Evolutionary conservation across 2,888 invertebrate genomes (phyloP).

Genomic region (Acleris laterana): DNA sequence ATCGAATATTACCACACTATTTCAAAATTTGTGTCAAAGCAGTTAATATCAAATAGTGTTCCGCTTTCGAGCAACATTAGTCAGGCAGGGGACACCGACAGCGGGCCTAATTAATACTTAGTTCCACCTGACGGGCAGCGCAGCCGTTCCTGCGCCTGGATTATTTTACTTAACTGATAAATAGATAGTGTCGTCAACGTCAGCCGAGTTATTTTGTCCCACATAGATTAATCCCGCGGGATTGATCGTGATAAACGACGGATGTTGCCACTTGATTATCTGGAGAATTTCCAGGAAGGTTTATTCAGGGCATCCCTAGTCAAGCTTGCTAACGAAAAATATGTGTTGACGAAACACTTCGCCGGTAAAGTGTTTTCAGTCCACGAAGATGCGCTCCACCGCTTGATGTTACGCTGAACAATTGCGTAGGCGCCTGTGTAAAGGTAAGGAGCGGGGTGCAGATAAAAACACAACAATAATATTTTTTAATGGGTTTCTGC

Average conservation of each 20-base stretch:
- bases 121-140: constrained; percentile 31
- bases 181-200: constrained; percentile 24
- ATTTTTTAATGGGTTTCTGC: too few relatives aligned
- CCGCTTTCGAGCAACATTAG: constrained; percentile 21
- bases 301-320: not conserved
- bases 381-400: too few relatives aligned
- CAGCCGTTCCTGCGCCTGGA: constrained; percentile 27
- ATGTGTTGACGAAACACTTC: too few relatives aligned
- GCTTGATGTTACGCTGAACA: too few relatives aligned
- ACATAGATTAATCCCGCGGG: constrained; percentile 22
- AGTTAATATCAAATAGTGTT: constrained; percentile 9
- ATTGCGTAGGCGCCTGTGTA: too few relatives aligned
- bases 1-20: constrained; percentile 6
- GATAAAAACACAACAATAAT: too few relatives aligned
- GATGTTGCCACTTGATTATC: not conserved
- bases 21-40: constrained; percentile 10
- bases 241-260: constrained; percentile 19
- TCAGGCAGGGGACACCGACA: constrained; percentile 10
- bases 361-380: too few relatives aligned
- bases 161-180: constrained; percentile 32
- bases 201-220: constrained; percentile 29
- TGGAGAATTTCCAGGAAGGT: constrained; percentile 1
- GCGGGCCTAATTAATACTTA: constrained; percentile 32
- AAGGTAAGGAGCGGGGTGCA: too few relatives aligned
- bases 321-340: not conserved